Conservation (phyloP, 2,113 vertebrate species). For the Melanostigma gelatinosum region DNA sequence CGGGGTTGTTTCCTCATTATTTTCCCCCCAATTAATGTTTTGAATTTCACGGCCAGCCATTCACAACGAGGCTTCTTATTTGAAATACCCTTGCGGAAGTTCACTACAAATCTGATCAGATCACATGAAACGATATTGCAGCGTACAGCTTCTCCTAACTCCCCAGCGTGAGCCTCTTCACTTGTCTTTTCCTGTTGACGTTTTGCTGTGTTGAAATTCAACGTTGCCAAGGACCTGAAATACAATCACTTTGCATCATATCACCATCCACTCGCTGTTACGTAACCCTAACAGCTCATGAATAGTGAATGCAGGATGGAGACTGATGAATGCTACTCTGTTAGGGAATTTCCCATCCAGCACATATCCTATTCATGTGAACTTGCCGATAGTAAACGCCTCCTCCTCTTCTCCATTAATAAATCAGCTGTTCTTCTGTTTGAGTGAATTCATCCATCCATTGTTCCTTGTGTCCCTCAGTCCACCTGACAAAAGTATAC, state of each 20-base stretch:
- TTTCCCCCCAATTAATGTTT: background rate
- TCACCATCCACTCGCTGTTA: constrained; percentile 55
- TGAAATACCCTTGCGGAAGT: background rate
- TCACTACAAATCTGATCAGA: background rate
- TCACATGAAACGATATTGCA: background rate
- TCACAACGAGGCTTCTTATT: background rate
- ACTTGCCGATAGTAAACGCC: constrained; percentile 12
- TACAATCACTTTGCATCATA: constrained; percentile 35
- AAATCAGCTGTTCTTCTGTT: constrained; percentile 34
- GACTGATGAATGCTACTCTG: constrained; percentile 20
- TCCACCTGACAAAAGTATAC: background rate
- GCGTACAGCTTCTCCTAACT: constrained; percentile 4
- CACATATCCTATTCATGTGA: constrained; percentile 28
- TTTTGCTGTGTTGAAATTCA: constrained; percentile 30
- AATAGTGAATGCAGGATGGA: constrained; percentile 57
- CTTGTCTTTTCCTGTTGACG: constrained; percentile 22
- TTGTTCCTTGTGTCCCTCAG: background rate
- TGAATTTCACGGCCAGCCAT: background rate
- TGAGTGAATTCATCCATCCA: constrained; percentile 1
- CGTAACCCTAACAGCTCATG: constrained; percentile 50
- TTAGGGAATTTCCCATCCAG: constrained; percentile 47
- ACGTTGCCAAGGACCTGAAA: constrained; percentile 38
- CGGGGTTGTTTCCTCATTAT: background rate
- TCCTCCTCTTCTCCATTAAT: constrained; percentile 31
- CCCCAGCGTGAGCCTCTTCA: constrained; percentile 16